Base-by-base conservation (phyloP, 2,888 invertebrate species). In the Carabus problematicus region DNA sequence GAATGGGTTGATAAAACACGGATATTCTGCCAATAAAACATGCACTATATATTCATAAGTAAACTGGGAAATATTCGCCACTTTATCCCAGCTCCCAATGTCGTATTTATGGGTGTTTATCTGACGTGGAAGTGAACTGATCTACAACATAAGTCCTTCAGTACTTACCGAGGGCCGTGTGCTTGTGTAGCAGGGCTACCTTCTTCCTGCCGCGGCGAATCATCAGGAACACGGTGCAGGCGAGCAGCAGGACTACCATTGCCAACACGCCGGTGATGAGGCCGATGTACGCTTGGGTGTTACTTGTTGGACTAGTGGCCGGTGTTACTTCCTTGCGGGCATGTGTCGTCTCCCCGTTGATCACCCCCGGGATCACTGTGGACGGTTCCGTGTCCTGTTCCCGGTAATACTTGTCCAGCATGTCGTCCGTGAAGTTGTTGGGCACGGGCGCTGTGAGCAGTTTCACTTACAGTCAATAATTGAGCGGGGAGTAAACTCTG, bases 191-290 rank as follows among this genome's bases (percentile, higher is more conserved):
- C 1, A 88, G 82, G 1, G 88, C 87, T 4, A 88, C 87, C 73
- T 86, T 87, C 75, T 88, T 87, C 49, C 87, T 83, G n/a, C 88
- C 89, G 19, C 89, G 80, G 41, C 88, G 82, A 66, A 89, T 86
- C 85, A 91, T 87, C 72, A 90, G 82, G 74, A 88, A 85, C 11
- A 88, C 85, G 9, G 87, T 86, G 76, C 89, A 88, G 39, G 88
- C 87, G 70, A 89, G 81, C 18, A 91, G 82, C 7, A 91, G 81
- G 0, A 88, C 87, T 56, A 89, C 83, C 77, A 90, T 88, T 2
- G 89, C 89, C 71, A 91, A 78, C 0, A 88, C 86, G 0, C 89
- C 89, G 43, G 90, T 89, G 14, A 91, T 85, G 1, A 92, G 81
- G 0, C 90, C 86, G 8, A 89, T 87, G 69, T 88, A 87, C 3